These are phyloP conservation scores for Dinoponera quadriceps DNA, from an alignment of 1,140 invertebrate genomes.

Conservation along the genomic window DNA sequence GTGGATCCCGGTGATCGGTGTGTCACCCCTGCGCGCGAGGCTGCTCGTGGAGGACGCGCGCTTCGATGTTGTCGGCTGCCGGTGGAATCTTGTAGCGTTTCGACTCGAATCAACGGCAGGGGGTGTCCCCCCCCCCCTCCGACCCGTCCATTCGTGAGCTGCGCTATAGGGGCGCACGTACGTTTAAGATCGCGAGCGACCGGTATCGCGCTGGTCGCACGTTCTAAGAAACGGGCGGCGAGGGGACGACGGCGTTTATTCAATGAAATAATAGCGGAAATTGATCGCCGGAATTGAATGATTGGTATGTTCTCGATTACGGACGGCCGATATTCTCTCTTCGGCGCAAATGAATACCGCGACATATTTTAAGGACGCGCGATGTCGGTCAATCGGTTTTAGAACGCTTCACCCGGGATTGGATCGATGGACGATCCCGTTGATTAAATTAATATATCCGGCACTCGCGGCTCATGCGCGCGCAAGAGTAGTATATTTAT, in stretches of 20 bases:
- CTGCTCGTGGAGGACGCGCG: conserved; percentile 24
- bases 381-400: conserved; percentile 13
- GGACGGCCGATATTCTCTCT: not conserved
- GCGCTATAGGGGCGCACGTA: not conserved
- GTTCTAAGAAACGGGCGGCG: too few species aligned
- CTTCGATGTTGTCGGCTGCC: not conserved
- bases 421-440: not conserved
- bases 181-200: too few species aligned
- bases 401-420: conserved; percentile 18
- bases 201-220: too few species aligned
- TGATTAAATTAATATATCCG: conserved; percentile 18
- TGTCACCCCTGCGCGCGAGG: conserved; percentile 42
- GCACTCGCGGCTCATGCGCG: not conserved
- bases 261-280: too few species aligned
- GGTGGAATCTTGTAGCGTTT: conserved; percentile 26
- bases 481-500: not conserved
- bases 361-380: not conserved
- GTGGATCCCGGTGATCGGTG: conserved; percentile 39
- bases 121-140: not conserved
- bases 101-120: not conserved
- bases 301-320: too few species aligned
- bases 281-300: too few species aligned
- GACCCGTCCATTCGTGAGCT: too few species aligned
- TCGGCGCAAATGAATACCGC: not conserved
- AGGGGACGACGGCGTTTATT: too few species aligned